These are phyloP conservation scores for Lasioglossum villosulum DNA, from an alignment of 2,888 invertebrate genomes.

Conservation along the genomic window DNA sequence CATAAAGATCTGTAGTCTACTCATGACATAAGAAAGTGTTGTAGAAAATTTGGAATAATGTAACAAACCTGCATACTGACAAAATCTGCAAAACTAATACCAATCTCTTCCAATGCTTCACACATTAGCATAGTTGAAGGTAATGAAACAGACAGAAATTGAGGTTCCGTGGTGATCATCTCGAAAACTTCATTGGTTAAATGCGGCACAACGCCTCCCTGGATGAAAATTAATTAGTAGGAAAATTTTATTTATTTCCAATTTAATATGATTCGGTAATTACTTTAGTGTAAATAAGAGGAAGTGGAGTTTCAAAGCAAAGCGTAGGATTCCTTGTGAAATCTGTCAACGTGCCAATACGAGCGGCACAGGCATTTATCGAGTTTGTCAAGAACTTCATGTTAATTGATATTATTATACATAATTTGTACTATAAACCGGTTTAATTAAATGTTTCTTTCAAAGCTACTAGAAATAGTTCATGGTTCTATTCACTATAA, in stretches of 20 bases:
- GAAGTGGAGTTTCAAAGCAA: slow-evolving; percentile 90
- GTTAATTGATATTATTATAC: slow-evolving; percentile 34
- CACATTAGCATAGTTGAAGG: slow-evolving; percentile 89
- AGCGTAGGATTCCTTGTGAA: slow-evolving; percentile 86
- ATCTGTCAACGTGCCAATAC: slow-evolving; percentile 88
- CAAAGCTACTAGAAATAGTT: not conserved
- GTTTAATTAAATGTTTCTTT: not conserved
- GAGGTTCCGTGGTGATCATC: slow-evolving; percentile 87
- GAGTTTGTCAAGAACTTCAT: slow-evolving; percentile 91
- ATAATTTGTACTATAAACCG: not conserved
- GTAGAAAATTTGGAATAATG: not conserved
- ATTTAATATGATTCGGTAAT: not conserved
- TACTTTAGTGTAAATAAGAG: slow-evolving; percentile 91
- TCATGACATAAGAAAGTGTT: not conserved
- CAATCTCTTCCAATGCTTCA: slow-evolving; percentile 88
- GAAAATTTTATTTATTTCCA: not conserved
- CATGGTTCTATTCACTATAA: not conserved
- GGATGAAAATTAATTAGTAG: slow-evolving; percentile 67
- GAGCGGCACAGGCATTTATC: slow-evolving; percentile 87
- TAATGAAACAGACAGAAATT: slow-evolving; percentile 90
- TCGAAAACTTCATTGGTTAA: slow-evolving; percentile 91
- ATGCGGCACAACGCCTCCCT: slow-evolving; percentile 94
- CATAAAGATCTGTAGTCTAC: not conserved
- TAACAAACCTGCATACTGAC: slow-evolving; percentile 86
- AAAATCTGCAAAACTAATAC: slow-evolving; percentile 87